Evolutionary conservation across 2,797 vertebrate genomes (phyloP).

Genomic region (Setipinna tenuifilis): DNA sequence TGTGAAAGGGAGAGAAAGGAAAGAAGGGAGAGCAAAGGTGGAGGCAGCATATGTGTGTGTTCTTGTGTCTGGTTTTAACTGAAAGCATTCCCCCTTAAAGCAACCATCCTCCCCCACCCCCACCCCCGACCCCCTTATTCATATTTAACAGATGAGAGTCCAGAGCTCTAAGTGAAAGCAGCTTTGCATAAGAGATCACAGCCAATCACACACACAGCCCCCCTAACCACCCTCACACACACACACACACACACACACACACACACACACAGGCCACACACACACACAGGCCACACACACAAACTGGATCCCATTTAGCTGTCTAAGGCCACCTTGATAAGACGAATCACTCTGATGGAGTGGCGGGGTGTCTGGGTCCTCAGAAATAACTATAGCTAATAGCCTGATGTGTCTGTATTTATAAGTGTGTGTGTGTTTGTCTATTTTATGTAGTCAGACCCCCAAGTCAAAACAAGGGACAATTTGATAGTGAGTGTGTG

Average conservation of each 20-base stretch:
- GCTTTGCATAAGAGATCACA: conserved; percentile 63
- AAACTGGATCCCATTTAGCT: no score
- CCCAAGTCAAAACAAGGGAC: not conserved
- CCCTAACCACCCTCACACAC: not conserved
- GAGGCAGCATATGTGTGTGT: conserved; percentile 30
- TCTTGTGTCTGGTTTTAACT: conserved; percentile 58
- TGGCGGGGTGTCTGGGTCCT: no score
- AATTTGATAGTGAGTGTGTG: not conserved
- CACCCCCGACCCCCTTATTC: conserved; percentile 56
- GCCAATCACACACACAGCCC: conserved; percentile 57
- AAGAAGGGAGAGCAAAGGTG: conserved; percentile 35
- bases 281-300: no score
- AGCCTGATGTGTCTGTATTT: no score
- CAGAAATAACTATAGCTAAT: no score
- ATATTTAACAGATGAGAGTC: conserved; percentile 67
- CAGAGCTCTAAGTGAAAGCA: conserved; percentile 61
- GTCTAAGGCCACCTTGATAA: no score
- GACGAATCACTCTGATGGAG: no score
- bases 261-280: no score
- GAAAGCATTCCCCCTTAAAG: conserved; percentile 49
- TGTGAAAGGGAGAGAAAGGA: conserved; percentile 34
- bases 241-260: no score
- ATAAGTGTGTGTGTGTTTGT: no score
- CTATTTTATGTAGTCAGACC: no score
- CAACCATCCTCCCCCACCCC: conserved; percentile 36